These are phyloP conservation scores for Loris lydekkerianus DNA, from an alignment of 2,797 vertebrate species.

Conservation along the genomic window DNA sequence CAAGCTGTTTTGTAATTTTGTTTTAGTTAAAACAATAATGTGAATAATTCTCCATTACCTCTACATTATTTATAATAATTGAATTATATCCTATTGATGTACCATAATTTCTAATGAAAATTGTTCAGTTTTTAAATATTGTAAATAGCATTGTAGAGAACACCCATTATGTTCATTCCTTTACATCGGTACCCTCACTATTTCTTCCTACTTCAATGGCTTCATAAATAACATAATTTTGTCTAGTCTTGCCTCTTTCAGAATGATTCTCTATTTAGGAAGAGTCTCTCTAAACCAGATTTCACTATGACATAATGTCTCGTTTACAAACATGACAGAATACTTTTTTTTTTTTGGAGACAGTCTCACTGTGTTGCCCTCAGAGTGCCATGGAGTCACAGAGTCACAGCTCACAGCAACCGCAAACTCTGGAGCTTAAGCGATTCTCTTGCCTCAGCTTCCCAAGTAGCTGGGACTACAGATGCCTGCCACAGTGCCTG, in stretches of 20 bases:
- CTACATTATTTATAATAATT: conserved; percentile 31
- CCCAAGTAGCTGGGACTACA: no score
- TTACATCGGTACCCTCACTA: neutral
- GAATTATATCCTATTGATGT: neutral
- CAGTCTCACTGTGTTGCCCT: no score
- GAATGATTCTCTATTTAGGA: conserved; percentile 13
- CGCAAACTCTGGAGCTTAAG: no score
- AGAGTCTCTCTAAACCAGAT: neutral
- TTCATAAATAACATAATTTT: conserved; percentile 43
- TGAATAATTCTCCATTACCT: neutral
- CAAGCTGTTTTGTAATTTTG: neutral
- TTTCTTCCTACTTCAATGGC: neutral
- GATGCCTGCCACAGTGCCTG: no score
- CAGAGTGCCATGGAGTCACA: no score
- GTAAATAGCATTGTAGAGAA: conserved; percentile 12
- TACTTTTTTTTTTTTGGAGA: no score
- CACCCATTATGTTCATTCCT: neutral
- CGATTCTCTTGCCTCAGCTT: no score
- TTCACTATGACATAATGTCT: conserved; percentile 28
- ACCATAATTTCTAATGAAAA: conserved; percentile 17
- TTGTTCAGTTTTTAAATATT: conserved; percentile 37
- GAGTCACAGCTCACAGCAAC: no score
- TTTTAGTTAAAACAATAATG: conserved; percentile 3
- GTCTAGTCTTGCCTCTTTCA: conserved; percentile 33
- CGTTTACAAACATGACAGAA: conserved; percentile 3